A percentile compares a stretch with the other conserved stretches of the same genome.
phyloP scores from a whole-genome alignment of 2,113 vertebrate species.

The Sula dactylatra region DNA sequence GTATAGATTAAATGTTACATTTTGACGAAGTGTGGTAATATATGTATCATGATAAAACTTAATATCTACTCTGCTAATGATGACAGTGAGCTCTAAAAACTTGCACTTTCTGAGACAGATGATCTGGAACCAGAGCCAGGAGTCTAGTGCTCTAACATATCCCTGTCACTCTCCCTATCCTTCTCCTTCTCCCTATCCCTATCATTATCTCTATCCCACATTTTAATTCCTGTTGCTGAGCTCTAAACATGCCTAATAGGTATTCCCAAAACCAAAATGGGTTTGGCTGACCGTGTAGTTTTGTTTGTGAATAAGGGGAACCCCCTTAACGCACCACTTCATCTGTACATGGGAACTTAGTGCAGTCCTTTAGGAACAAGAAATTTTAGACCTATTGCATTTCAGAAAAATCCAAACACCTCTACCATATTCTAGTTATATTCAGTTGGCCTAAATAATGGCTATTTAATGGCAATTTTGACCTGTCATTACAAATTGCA shows the following conservation, averaged over 20 bases:
- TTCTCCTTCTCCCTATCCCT: neutral
- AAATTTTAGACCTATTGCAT: neutral
- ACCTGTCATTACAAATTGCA: neutral
- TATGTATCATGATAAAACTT: neutral
- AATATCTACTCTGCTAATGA: neutral
- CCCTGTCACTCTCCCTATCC: neutral
- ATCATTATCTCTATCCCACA: neutral
- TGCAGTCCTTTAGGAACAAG: neutral
- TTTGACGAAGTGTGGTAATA: conserved; percentile 15
- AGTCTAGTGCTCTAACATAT: neutral
- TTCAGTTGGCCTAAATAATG: neutral
- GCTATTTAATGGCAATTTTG: neutral
- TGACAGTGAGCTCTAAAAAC: neutral
- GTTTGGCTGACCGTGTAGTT: neutral
- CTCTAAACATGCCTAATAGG: neutral
- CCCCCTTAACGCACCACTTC: neutral
- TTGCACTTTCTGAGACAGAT: neutral
- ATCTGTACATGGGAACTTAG: neutral
- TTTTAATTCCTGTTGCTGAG: neutral
- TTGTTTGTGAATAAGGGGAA: neutral
- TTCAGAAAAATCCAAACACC: neutral
- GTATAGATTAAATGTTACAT: conserved; percentile 52
- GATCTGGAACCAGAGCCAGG: neutral
- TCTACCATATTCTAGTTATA: neutral
- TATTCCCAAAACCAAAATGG: neutral